Evolutionary conservation across 1,140 invertebrate species (phyloP).

Genomic region (Epicauta chinensis): DNA sequence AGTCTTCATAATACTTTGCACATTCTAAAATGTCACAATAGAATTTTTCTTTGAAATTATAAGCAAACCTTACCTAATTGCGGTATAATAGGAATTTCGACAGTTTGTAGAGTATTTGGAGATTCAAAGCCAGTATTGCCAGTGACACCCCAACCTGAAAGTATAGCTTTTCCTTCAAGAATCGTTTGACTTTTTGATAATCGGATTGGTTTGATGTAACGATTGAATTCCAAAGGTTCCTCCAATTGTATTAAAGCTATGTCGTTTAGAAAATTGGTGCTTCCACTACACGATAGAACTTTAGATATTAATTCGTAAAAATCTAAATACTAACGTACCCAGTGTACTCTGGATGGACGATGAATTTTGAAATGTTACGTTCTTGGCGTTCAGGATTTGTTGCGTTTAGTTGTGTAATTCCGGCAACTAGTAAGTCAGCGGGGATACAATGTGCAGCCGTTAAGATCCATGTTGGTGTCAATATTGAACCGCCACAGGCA

Average conservation of each 20-base stretch:
- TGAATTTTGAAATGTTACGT: slow-evolving; percentile 36
- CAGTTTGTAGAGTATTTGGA: slow-evolving; percentile 41
- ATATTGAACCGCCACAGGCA: slow-evolving; percentile 58
- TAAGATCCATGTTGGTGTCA: too few relatives aligned
- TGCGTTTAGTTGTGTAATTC: slow-evolving; percentile 37
- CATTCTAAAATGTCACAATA: not conserved
- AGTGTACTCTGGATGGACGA: slow-evolving; percentile 47
- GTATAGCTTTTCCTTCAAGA: slow-evolving; percentile 23
- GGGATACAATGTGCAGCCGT: slow-evolving; percentile 59
- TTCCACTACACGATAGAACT: too few relatives aligned
- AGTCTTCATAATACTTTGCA: slow-evolving; percentile 41
- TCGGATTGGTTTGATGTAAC: slow-evolving; percentile 46
- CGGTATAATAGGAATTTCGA: slow-evolving; percentile 26
- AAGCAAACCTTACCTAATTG: not conserved
- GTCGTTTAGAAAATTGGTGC: slow-evolving; percentile 48
- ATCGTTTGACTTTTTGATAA: slow-evolving; percentile 37
- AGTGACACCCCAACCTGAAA: slow-evolving; percentile 44
- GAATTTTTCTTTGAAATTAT: not conserved
- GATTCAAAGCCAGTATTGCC: slow-evolving; percentile 28
- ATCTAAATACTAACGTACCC: too few relatives aligned
- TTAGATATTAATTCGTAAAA: too few relatives aligned
- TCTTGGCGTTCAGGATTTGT: slow-evolving; percentile 40
- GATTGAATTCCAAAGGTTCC: slow-evolving; percentile 47
- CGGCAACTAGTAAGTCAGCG: slow-evolving; percentile 35
- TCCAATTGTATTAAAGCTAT: slow-evolving; percentile 55